Percentiles rank a stretch among this genome's conserved stretches.
Conservation (phyloP, 2,797 vertebrate genomes). For the Gadopsis marmoratus region DNA sequence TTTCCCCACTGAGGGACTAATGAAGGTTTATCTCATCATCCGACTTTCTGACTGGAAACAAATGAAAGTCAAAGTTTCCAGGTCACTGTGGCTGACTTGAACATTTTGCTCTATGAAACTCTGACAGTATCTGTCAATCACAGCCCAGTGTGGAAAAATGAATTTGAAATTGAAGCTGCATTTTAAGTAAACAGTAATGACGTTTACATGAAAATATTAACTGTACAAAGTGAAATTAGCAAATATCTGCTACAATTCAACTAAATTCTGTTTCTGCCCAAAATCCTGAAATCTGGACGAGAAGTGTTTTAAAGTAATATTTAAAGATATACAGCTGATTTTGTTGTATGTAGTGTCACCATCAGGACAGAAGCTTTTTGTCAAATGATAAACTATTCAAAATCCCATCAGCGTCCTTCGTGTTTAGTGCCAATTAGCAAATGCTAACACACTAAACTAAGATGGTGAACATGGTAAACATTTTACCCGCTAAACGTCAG, state of each 20-base stretch:
- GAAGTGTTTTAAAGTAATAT: neutral
- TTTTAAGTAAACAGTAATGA: neutral
- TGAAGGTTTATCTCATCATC: neutral
- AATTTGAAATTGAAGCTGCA: slow-evolving; percentile 4
- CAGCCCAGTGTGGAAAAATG: slow-evolving; percentile 30
- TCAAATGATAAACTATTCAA: neutral
- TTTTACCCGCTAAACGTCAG: neutral
- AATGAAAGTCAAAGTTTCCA: slow-evolving; percentile 45
- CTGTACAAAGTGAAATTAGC: neutral
- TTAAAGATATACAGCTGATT: neutral
- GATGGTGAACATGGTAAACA: neutral
- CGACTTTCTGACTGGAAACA: slow-evolving; percentile 32
- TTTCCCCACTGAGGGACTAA: no score
- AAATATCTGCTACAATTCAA: neutral
- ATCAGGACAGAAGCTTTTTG: neutral
- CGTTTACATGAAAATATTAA: neutral
- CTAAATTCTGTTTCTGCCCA: neutral
- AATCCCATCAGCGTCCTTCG: neutral
- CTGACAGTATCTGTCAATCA: neutral
- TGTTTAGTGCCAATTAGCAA: neutral
- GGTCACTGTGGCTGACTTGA: slow-evolving; percentile 30
- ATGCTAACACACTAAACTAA: neutral
- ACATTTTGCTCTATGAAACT: slow-evolving; percentile 23
- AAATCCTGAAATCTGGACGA: neutral
- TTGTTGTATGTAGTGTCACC: neutral